Base-by-base conservation (phyloP, 2,797 vertebrate species). In the Sphenopsis melanotis region DNA sequence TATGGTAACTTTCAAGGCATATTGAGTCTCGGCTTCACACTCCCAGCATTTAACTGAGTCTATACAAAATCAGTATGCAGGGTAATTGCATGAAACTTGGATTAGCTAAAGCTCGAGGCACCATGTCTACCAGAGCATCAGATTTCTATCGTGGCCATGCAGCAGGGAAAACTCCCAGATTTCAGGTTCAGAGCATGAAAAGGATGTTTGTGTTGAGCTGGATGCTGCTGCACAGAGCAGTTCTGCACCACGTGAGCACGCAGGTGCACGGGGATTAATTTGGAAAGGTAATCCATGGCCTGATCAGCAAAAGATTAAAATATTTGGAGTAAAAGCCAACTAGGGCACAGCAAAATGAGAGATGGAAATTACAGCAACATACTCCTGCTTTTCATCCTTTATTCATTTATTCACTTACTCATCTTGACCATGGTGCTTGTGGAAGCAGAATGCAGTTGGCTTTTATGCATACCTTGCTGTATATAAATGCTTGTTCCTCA, bases 281-380 rank as follows among this genome's bases (percentile, higher is more conserved):
- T 89, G 61, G 89, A 95, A 92, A 84, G 10, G 36, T 30, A 52
- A 77, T 88, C 56, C 34, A 9, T 36, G 56, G n/a, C 24, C 68
- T 88, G 69, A 92, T 84, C 90, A 93, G 53, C 64, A 79, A 74
- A 90, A 87, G 65, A 80, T 69, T 87, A 76, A 79, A 95, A 66
- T 75, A 64, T 23, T 7, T 57, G 32, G 80, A 86, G 42, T 71
- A 59, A 74, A 95, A 94, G 68, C 79, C 69, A n/a, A 32, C 32
- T 18, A 10, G 52, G 27, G 34, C 27, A 71, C 50, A 90, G 52
- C 41, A 91, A 56, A 81, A 46, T 5, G 49, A 81, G 57, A 27
- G 29, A 61, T 75, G 37, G 64, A 84, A 90, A 83, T 63, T 20
- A 34, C 72, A 85, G 56, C 17, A 57, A 36, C 76, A 42, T 27